Evolutionary conservation across 2,888 invertebrate genomes (phyloP), one percentile per base, ranked within the genome.

Genomic region (Heliconius ethilla): DNA sequence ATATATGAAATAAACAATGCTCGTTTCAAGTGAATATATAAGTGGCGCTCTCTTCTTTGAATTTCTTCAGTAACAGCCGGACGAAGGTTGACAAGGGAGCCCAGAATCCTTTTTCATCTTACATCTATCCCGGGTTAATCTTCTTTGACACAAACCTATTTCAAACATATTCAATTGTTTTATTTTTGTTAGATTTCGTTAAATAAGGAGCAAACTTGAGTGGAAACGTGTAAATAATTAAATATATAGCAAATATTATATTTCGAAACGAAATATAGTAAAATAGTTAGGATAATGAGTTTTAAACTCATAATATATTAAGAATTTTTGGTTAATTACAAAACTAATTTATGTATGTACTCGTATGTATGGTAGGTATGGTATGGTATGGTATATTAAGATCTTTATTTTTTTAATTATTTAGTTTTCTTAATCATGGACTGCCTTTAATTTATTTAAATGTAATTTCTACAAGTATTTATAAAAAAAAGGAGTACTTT

Each of bases 51-150:
- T 70, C 37, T 63, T 51, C 55, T 70, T 70, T 62, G 76, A 55
- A 70, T 70, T 76, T 76, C 76, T 76, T 70, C 45, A 72, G 63
- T 63, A 70, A 29, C 65, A 70, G 51, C n/a, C 66, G 65, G 70
- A 70, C 70, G 70, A 76, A 76, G 76, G 76, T 70, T 72, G 70
- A 70, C 76, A 70, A 72, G 63, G 51, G 70, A 76, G 45, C 59
- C 63, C 51, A 40, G 70, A 63, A 76, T 72, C 76, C 70, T 76
- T 76, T 72, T 76, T 76, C 70, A 45, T 76, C 65, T 76, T 62
- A 76, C 63, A 70, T 70, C 70, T 51, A 45, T 72, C 70, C 59
- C 69, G 59, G 70, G 70, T 76, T 76, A 63, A 76, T 76, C 70
- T 51, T 37, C 55, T 65, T 33, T 66, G 75, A 75, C 75, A 63